phyloP scores from a whole-genome alignment of 2,888 invertebrate genomes.

The Adineta ricciae region DNA sequence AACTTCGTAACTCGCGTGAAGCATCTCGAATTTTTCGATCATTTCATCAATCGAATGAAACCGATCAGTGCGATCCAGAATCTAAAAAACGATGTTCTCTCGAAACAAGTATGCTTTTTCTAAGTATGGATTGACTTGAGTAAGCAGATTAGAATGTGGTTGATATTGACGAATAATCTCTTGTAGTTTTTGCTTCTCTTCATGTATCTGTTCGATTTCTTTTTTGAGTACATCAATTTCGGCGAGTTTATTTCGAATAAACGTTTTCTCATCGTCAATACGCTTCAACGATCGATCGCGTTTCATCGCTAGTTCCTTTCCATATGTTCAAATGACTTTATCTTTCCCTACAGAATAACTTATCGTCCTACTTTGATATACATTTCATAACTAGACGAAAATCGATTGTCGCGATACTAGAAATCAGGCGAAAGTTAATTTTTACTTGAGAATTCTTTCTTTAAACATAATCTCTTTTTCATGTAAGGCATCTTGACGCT shows the following conservation, averaged over 20 bases:
- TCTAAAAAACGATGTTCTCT: not conserved
- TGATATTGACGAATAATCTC: not conserved
- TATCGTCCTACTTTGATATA: not conserved
- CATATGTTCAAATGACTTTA: not conserved
- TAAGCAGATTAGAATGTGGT: not conserved
- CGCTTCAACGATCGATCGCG: not conserved
- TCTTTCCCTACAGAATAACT: no score
- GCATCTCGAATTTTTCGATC: not conserved
- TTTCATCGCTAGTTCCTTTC: slow-evolving; percentile 4
- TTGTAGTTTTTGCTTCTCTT: not conserved
- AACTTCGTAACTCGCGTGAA: not conserved
- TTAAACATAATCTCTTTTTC: slow-evolving; percentile 14
- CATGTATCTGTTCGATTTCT: not conserved
- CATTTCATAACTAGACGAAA: not conserved
- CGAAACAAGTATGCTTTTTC: no score
- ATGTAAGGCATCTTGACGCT: not conserved
- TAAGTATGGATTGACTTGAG: not conserved
- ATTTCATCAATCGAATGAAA: not conserved
- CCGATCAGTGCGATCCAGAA: not conserved
- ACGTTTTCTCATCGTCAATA: not conserved
- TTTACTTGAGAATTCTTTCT: not conserved
- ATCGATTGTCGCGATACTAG: not conserved
- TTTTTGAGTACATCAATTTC: not conserved
- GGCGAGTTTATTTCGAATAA: not conserved
- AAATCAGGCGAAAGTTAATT: no score